Percentiles rank a stretch among this genome's conserved stretches.
Conservation (phyloP, 2,797 vertebrate species). For the Pachyuromys duprasi region DNA sequence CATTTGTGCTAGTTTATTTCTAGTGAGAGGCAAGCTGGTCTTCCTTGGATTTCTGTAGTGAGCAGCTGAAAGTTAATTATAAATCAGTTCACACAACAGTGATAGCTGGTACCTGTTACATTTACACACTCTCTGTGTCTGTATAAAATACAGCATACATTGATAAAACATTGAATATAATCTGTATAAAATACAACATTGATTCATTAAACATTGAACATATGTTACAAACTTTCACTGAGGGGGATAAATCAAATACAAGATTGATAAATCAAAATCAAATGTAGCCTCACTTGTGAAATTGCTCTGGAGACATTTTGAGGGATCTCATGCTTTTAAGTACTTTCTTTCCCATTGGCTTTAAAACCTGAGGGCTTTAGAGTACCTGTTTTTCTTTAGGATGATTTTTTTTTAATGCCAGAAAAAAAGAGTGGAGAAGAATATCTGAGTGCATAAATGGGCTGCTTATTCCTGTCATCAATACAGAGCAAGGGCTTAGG, state of each 20-base stretch:
- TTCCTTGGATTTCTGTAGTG: neutral
- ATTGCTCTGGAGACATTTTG: neutral
- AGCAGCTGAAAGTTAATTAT: neutral
- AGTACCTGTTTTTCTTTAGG: neutral
- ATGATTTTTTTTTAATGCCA: slow-evolving; percentile 6
- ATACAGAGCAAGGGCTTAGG: neutral
- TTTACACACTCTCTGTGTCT: neutral
- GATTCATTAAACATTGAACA: slow-evolving; percentile 1
- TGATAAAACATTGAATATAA: neutral
- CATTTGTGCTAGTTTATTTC: slow-evolving; percentile 27
- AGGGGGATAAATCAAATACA: neutral
- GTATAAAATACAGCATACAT: neutral
- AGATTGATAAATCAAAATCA: neutral
- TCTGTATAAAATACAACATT: neutral
- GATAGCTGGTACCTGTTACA: neutral
- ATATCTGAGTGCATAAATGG: slow-evolving; percentile 2
- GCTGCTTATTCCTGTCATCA: neutral
- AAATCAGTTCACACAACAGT: neutral
- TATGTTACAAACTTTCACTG: neutral
- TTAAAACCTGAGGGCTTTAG: slow-evolving; percentile 12
- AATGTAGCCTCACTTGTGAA: neutral
- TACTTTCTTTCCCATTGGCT: neutral
- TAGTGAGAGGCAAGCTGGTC: neutral
- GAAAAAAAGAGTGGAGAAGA: slow-evolving; percentile 17
- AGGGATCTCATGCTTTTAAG: neutral